A percentile compares a stretch with the other conserved stretches of the same genome.
phyloP scores from a whole-genome alignment of 2,888 invertebrate genomes.

The Chaitophorus viminalis region DNA sequence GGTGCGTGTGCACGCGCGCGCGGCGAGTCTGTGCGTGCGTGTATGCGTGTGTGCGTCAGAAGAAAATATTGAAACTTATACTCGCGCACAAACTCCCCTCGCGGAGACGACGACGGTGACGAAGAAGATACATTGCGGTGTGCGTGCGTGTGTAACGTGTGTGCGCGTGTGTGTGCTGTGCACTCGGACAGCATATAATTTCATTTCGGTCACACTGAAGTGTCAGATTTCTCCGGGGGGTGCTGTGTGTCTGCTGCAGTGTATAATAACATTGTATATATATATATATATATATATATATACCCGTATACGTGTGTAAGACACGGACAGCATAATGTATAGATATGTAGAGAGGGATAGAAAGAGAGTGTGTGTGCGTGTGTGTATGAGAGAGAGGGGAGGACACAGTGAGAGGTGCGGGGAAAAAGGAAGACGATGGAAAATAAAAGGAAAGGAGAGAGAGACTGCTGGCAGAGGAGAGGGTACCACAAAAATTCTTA shows the following conservation, averaged over 20 bases:
- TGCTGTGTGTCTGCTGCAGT: not conserved
- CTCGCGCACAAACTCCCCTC: not conserved
- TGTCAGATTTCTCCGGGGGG: conserved; percentile 38
- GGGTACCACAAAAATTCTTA: not conserved
- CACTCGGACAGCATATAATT: conserved; percentile 39
- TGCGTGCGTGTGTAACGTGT: too few species aligned
- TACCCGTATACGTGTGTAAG: too few species aligned
- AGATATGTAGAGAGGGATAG: not conserved
- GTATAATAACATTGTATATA: too few species aligned
- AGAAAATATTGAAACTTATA: conserved; percentile 32
- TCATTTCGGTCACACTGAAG: conserved; percentile 51
- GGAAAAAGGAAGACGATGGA: not conserved
- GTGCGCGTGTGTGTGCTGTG: not conserved
- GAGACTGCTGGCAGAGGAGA: not conserved
- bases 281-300: too few species aligned
- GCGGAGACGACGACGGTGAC: not conserved
- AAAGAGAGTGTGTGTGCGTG: too few species aligned
- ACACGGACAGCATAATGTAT: not conserved
- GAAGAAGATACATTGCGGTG: not conserved
- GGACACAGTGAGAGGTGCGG: too few species aligned
- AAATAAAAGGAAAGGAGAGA: not conserved
- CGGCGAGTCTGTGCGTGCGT: too few species aligned
- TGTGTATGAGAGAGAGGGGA: not conserved
- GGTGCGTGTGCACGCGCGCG: conserved; percentile 26
- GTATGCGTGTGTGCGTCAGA: not conserved